Evolutionary conservation across 2,113 vertebrate species (phyloP).

Genomic region (Callipepla squamata): DNA sequence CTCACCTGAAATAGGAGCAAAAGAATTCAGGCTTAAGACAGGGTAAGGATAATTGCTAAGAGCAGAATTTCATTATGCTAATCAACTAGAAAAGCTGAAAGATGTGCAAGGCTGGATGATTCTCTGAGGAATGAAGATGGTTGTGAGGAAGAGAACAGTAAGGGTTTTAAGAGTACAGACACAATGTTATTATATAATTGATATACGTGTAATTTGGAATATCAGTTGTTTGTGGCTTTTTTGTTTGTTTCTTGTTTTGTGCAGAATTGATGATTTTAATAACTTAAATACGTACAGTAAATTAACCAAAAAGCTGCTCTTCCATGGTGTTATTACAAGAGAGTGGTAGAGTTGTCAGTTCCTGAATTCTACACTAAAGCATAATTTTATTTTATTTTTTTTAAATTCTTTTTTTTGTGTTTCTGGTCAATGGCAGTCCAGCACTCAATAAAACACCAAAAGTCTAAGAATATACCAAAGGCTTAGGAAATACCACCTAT

Average conservation of each 20-base stretch:
- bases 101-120: neutral
- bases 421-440: neutral
- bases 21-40: neutral
- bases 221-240: neutral
- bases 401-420: too few relatives aligned
- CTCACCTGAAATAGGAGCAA: neutral
- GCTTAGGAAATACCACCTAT: neutral
- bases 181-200: neutral
- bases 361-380: neutral
- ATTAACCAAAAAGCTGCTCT: neutral
- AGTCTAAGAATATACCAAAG: neutral
- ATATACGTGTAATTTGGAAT: neutral
- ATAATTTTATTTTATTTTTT: neutral
- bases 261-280: neutral
- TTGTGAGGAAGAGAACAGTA: neutral
- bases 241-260: neutral
- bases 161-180: neutral
- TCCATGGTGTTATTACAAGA: neutral
- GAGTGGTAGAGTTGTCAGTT: neutral
- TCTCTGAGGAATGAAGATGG: neutral
- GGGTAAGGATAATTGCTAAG: neutral
- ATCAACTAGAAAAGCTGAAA: conserved; percentile 2
- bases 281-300: neutral
- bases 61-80: neutral
- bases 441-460: neutral